Conservation (phyloP, 2,797 vertebrate species). For the Peromyscus aztecus region DNA sequence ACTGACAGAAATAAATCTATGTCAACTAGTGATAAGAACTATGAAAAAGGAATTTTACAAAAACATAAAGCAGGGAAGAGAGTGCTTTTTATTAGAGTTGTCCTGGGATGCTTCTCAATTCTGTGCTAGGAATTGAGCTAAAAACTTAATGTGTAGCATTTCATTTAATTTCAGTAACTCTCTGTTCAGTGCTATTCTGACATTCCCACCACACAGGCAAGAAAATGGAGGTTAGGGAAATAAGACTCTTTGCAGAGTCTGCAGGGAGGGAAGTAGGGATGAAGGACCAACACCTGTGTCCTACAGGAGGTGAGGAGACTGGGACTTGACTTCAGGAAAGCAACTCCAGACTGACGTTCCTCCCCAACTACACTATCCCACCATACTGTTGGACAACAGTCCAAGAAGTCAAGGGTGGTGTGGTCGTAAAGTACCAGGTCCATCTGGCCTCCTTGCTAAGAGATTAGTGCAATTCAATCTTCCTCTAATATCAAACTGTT, state of each 20-base stretch:
- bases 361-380: not conserved
- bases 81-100: conserved; percentile 8
- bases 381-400: not conserved
- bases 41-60: conserved; percentile 27
- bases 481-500: conserved; percentile 7
- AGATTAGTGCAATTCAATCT: conserved; percentile 10
- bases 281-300: not conserved
- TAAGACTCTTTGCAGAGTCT: not conserved
- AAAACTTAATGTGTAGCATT: not conserved
- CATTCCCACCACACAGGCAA: not conserved
- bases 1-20: conserved; percentile 10
- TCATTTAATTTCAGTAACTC: not conserved
- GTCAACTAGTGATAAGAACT: conserved; percentile 35
- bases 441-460: not conserved
- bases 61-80: conserved; percentile 6
- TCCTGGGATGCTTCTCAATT: conserved; percentile 47
- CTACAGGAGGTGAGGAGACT: not conserved
- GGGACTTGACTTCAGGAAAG: conserved; percentile 14
- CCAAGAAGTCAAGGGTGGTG: conserved; percentile 6
- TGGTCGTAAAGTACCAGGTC: conserved; percentile 23
- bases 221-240: not conserved
- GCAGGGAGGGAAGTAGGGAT: not conserved
- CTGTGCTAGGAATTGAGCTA: not conserved
- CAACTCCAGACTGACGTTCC: not conserved
- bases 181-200: not conserved